These are phyloP conservation scores for Apaloderma vittatum DNA, from an alignment of 2,113 vertebrate genomes.

Conservation along the genomic window DNA sequence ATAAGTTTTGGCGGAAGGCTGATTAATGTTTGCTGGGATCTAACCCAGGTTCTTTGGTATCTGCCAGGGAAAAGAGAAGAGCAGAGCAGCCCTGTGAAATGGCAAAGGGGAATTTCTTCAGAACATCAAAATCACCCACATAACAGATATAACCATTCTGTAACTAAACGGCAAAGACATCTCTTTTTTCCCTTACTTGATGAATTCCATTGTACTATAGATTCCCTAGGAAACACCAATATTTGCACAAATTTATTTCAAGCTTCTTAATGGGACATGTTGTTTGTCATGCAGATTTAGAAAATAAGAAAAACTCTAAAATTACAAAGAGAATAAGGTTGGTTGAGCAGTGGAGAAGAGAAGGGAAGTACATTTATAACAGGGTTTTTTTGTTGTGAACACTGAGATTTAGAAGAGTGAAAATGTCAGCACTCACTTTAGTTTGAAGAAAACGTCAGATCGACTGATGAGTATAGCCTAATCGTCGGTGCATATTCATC, in stretches of 20 bases:
- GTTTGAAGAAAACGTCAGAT: slow-evolving; percentile 32
- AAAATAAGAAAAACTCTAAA: slow-evolving; percentile 16
- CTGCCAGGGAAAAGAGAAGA: background rate
- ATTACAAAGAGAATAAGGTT: background rate
- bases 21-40: background rate
- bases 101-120: background rate
- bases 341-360: background rate
- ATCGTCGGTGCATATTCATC: slow-evolving; percentile 27
- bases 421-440: background rate
- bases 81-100: background rate
- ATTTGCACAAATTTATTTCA: background rate
- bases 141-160: background rate
- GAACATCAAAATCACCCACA: background rate
- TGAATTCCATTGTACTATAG: background rate
- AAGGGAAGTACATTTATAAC: background rate
- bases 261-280: background rate
- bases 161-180: background rate
- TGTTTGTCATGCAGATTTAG: background rate
- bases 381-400: background rate
- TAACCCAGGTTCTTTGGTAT: background rate
- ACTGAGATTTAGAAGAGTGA: background rate
- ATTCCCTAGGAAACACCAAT: background rate
- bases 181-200: background rate
- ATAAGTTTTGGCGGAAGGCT: background rate
- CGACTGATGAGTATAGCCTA: background rate